Percentiles rank a stretch among this genome's conserved stretches.
These are phyloP conservation scores for Leptobrachium leishanense DNA, from an alignment of 2,113 vertebrate species.

Conservation along the genomic window DNA sequence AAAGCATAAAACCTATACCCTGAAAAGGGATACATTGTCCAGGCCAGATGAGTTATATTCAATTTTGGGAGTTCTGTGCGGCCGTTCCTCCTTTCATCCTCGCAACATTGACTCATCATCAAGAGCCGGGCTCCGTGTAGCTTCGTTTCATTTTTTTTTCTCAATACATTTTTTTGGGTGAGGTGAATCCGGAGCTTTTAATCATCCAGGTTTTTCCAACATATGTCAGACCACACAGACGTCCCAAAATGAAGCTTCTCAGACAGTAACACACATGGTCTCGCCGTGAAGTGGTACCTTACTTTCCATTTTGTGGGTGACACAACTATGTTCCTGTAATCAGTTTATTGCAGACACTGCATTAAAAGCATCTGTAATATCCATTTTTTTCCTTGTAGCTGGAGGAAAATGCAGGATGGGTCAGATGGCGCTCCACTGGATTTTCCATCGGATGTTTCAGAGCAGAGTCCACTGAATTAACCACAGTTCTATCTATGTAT, in stretches of 20 bases:
- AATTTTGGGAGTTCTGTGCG: not conserved
- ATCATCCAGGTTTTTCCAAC: conserved; percentile 45
- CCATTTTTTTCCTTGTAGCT: conserved; percentile 8
- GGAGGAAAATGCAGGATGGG: conserved; percentile 15
- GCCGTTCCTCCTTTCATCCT: conserved; percentile 13
- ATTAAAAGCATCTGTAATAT: conserved; percentile 40
- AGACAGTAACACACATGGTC: conserved; percentile 27
- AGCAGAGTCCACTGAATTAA: conserved; percentile 4
- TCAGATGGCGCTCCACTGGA: not conserved
- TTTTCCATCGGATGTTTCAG: conserved; percentile 13
- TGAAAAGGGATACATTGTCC: not conserved
- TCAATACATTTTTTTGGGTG: conserved; percentile 40
- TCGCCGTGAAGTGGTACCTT: conserved; percentile 43
- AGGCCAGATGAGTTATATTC: not conserved
- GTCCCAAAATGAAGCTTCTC: conserved; percentile 32
- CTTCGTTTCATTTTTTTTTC: conserved; percentile 8
- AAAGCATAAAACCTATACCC: too few relatives aligned
- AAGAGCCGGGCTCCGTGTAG: conserved; percentile 31
- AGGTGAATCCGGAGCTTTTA: conserved; percentile 39
- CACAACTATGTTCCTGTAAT: conserved; percentile 41
- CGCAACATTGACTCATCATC: conserved; percentile 20
- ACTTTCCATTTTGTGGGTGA: conserved; percentile 44
- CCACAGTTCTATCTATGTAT: not conserved
- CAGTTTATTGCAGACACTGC: conserved; percentile 42
- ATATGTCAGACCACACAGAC: conserved; percentile 47